Base-by-base conservation (phyloP, 2,113 vertebrate species). In the Anolis carolinensis region DNA sequence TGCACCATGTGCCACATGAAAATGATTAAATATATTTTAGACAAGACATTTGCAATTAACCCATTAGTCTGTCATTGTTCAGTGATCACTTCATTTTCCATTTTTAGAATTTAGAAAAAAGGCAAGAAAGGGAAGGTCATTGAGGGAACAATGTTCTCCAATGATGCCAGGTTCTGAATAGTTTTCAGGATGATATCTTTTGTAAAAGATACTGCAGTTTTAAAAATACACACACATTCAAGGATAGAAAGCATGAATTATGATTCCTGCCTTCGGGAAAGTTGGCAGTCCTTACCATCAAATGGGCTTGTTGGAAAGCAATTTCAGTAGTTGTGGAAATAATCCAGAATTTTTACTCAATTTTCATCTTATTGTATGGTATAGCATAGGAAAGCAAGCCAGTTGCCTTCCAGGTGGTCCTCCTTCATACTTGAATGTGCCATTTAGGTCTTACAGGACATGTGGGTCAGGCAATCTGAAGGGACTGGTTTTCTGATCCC, bases 11-110 rank as follows among this genome's bases (percentile, higher is more conserved):
- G 74, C 30, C 55, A 65, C 39, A 48, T 65, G 55, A 87, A 87
- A 68, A 68, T 71, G 67, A 62, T 79, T 83, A 87, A 59, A 50
- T 83, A 79, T 72, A 55, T 78, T 78, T 86, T 63, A 62, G 27
- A 83, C 50, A 78, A 72, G 74, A 79, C 59, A 71, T 70, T 77
- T 68, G 48, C 62, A 30, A 82, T 82, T 82, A 77, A 82, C 32
- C 20, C 16, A 71, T 79, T 72, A 70, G 11, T 59, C 34, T 67
- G 65, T 71, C 74, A 72, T 72, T 79, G 74, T 79, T 87, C 80
- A 77, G 36, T 14, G 63, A 71, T 71, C 32, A 67, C 63, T 77
- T 82, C 14, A 50, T 83, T 83, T 87, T 65, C 73, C 36, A 50
- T n/a, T 87, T 78, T 48, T 59, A 59, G 48, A 32, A 87, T 62